Evolutionary conservation across 1,140 invertebrate genomes (phyloP), one percentile per base, ranked within the genome.

Genomic region (Drosophila yakuba): DNA sequence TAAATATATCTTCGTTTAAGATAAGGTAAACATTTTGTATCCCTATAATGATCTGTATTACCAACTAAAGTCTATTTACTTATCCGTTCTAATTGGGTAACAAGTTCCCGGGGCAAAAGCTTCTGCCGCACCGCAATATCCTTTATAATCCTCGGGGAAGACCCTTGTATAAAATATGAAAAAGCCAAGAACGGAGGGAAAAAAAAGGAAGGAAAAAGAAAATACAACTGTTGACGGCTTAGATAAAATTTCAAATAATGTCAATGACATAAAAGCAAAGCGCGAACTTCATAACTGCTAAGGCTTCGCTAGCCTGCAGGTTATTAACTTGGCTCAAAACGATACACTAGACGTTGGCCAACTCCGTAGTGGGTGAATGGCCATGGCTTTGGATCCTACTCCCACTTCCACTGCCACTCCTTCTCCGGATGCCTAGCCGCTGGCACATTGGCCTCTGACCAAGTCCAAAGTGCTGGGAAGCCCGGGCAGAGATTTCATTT

Each of bases 241-340:
- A 63, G 74, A 63, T 77, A 54, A 59, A 79, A 82, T 67, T 83
- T 71, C 64, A 62, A 77, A 80, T 71, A 80, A 75, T 80, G 74
- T 80, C 80, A 90, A 80, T 76, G 77, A 68, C 84, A 80, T 67
- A 69, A 83, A 88, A 73, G 74, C 62, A 59, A 59, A 73, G 71
- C 63, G 78, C 74, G 74, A 86, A 82, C 79, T 89, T 88, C 84
- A 89, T 78, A 83, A 88, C 84, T 88, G 77, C 84, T 83, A 80
- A 58, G 76, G 84, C 80, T 89, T 88, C 77, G 32, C 11, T 64
- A 44, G 74, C 74, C 74, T 69, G 41, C 44, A 74, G 78, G 72
- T 88, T 88, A 88, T 88, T 86, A 85, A 82, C 68, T 82, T 78
- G 82, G 82, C 83, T 88, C 82, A 82, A 85, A 85, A 67, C 79